phyloP scores from a whole-genome alignment of 2,888 invertebrate species.

The Tetragnatha montana region DNA sequence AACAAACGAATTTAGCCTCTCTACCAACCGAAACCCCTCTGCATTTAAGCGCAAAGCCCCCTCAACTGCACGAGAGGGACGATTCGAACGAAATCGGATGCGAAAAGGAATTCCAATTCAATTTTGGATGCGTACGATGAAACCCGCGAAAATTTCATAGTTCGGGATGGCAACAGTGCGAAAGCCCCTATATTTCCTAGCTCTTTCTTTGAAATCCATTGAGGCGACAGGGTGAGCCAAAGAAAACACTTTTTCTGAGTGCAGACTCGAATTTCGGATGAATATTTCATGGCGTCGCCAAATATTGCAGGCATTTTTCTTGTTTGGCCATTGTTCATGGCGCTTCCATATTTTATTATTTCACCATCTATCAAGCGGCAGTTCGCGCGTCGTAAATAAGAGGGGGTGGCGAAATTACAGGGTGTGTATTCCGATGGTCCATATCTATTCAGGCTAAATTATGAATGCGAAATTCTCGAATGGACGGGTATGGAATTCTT shows the following conservation, averaged over 20 bases:
- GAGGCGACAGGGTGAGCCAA: conserved; percentile 1
- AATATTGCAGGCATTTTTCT: not conserved
- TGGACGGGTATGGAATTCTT: too few species aligned
- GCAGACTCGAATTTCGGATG: conserved; percentile 37
- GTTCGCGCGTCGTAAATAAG: not conserved
- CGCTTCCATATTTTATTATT: not conserved
- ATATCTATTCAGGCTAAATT: too few species aligned
- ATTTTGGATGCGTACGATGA: not conserved
- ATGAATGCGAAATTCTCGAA: too few species aligned
- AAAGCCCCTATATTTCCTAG: not conserved
- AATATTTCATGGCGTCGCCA: conserved; percentile 42
- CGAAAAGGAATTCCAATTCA: not conserved
- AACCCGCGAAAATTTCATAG: not conserved
- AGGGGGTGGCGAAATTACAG: not conserved
- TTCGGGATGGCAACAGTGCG: not conserved
- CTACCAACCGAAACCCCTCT: not conserved
- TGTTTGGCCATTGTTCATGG: not conserved
- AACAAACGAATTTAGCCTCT: not conserved
- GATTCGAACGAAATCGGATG: not conserved
- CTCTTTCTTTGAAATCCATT: not conserved
- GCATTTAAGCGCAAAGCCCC: not conserved
- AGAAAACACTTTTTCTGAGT: not conserved
- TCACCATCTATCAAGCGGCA: not conserved
- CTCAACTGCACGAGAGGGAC: not conserved
- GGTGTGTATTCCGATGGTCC: not conserved